Evolutionary conservation across 1,140 invertebrate genomes (phyloP), one percentile per base, ranked within the genome.

Genomic region (Nautilus pompilius): DNA sequence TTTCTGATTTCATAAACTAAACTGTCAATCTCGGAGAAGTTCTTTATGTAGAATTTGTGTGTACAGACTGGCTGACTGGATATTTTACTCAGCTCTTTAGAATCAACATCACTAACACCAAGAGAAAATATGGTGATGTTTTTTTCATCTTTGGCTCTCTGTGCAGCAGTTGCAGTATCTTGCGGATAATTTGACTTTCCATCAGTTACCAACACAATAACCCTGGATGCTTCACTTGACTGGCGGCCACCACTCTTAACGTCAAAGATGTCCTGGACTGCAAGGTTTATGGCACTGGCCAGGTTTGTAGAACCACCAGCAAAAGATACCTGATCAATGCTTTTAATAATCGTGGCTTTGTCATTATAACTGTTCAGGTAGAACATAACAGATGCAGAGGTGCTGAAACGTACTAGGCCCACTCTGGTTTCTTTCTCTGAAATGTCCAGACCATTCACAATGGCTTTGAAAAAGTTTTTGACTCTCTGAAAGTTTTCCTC

Each of bases 371-470:
- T 45, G n/a, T 32, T 20, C 1, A 64, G 26, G 1, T 15, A n/a
- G 26, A 64, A 29, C 54, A 45, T 49, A 5, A 64, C 28, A 3
- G 32, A 13, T 6, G 62, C 45, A 41, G 53, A 53, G 41, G 45
- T 34, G 22, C 33, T 58, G 32, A 51, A 64, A 5, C 54, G 58
- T 15, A 64, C 58, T 3, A 64, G 20, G 8, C 55, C 62, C 30
- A 64, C 34, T n/a, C 28, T 49, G 8, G 48, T 59, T n/a, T 58
- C 22, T 17, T 49, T 24, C 10, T 28, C 45, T 17, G 45, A 48
- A 41, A 64, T 59, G 13, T 64, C 30, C n/a, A 64, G 30, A 5
- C 45, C 59, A 13, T 41, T 13, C 4, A 64, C 32, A 13, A 64
- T 46, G 33, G 32, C 26, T 55, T 51, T 51, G 10, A 51, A 15